These are phyloP conservation scores for Ceryle rudis DNA, from an alignment of 2,797 vertebrate species.

Conservation along the genomic window DNA sequence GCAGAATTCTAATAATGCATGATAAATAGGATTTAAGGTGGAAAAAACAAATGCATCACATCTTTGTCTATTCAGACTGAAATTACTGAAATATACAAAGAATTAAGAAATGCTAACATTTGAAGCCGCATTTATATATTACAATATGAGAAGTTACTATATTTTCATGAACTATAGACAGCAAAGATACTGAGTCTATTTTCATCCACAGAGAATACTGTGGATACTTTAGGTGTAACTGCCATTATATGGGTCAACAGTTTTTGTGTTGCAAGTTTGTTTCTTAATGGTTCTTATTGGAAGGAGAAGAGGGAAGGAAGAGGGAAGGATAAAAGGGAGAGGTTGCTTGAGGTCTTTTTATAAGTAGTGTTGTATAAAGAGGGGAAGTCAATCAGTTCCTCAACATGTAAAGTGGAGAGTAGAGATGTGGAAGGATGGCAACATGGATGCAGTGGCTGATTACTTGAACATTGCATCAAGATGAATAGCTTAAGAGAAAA, in stretches of 20 bases:
- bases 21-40: background rate
- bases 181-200: background rate
- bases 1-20: background rate
- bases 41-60: background rate
- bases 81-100: background rate
- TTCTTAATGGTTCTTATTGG: background rate
- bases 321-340: background rate
- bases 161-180: background rate
- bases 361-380: background rate
- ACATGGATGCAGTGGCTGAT: accelerated
- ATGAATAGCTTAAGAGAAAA: background rate
- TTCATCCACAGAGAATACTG: background rate
- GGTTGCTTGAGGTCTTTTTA: background rate
- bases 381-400: background rate
- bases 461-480: background rate
- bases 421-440: background rate
- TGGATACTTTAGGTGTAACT: background rate
- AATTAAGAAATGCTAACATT: background rate
- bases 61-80: background rate
- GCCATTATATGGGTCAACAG: background rate
- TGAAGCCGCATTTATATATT: background rate
- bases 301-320: background rate
- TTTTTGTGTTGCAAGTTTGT: background rate
- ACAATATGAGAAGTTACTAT: background rate
- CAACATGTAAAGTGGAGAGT: background rate